Percentiles rank a stretch among this genome's conserved stretches.
phyloP scores from a whole-genome alignment of 2,113 vertebrate genomes.

The Atractosteus spatula region DNA sequence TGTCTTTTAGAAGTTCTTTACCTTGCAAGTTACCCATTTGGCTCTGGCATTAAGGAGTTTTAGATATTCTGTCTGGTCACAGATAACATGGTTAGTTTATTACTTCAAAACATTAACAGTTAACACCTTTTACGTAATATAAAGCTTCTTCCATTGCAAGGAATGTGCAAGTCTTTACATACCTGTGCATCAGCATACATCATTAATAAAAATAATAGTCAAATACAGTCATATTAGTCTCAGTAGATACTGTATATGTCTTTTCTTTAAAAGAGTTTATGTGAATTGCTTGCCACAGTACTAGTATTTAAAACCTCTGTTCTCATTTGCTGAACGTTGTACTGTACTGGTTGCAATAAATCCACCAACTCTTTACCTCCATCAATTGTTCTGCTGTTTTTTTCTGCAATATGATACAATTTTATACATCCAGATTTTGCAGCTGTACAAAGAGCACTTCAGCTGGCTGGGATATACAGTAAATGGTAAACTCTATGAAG shows the following conservation, averaged over 20 bases:
- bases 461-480: not conserved
- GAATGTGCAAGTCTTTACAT: no score
- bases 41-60: slow-evolving; percentile 6
- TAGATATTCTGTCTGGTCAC: slow-evolving; percentile 17
- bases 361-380: not conserved
- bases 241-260: no score
- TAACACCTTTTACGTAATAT: no score
- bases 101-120: no score
- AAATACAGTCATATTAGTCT: no score
- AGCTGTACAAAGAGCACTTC: slow-evolving; percentile 20
- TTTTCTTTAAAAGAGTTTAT: no score
- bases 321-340: not conserved
- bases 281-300: no score
- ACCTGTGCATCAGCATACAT: no score
- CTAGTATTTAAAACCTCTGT: no score
- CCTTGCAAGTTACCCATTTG: slow-evolving; percentile 8
- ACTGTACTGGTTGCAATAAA: not conserved
- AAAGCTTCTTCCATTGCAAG: no score
- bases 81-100: no score
- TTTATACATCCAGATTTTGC: slow-evolving; percentile 32
- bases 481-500: slow-evolving; percentile 23
- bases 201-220: no score
- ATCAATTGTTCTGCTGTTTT: slow-evolving; percentile 23
- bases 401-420: slow-evolving; percentile 42
- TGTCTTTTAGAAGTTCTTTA: not conserved